These are phyloP conservation scores for Drosophila pseudotakahashii DNA, from an alignment of 2,888 invertebrate species.

Conservation along the genomic window DNA sequence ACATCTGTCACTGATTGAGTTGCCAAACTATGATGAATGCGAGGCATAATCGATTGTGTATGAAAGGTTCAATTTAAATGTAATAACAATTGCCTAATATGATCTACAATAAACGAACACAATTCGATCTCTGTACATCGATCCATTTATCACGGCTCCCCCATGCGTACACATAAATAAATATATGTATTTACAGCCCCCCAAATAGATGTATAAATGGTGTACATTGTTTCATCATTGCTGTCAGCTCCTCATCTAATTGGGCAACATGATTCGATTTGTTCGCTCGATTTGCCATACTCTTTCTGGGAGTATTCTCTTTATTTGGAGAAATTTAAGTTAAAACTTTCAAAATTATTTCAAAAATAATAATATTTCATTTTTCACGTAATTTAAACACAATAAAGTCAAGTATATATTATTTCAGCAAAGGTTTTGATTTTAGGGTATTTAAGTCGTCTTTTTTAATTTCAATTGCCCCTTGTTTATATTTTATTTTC, in stretches of 20 bases:
- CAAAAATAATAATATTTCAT: too few relatives aligned
- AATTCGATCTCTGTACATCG: conserved; percentile 29
- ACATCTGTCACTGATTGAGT: conserved; percentile 1
- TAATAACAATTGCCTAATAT: conserved; percentile 39
- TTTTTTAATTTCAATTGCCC: neutral
- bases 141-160: conserved; percentile 22
- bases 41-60: conserved; percentile 26
- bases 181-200: conserved; percentile 5
- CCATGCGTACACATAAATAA: conserved; percentile 1
- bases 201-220: conserved; percentile 21
- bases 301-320: neutral
- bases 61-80: conserved; percentile 32
- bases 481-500: neutral
- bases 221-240: conserved; percentile 39
- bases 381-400: too few relatives aligned
- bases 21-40: conserved; percentile 4
- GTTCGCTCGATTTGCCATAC: conserved; percentile 22
- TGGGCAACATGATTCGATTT: conserved; percentile 40
- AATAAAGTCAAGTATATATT: too few relatives aligned
- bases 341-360: too few relatives aligned
- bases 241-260: conserved; percentile 36
- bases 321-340: neutral
- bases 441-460: neutral
- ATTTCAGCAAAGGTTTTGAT: neutral
- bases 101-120: conserved; percentile 17